phyloP scores from a whole-genome alignment of 1,140 invertebrate species.

The Magallana angulata region DNA sequence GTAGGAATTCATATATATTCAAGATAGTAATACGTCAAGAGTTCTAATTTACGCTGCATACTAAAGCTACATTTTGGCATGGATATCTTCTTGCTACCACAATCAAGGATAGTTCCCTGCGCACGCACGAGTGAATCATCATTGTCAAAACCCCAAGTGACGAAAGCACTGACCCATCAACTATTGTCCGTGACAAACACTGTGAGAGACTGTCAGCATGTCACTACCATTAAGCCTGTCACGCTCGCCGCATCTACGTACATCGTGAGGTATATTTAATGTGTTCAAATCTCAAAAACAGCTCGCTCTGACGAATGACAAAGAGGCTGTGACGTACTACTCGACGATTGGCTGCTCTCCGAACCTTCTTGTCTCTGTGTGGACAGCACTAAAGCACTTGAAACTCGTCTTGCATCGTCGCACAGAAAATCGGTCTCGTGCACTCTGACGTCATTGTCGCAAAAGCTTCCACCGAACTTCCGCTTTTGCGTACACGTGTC shows the following conservation, averaged over 20 bases:
- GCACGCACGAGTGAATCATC: background rate
- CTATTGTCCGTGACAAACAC: too few species aligned
- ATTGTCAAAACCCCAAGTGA: background rate
- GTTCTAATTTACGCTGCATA: background rate
- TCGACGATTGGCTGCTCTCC: background rate
- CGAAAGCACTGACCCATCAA: background rate
- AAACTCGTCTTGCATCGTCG: background rate
- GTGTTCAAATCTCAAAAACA: constrained; percentile 4
- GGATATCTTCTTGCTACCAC: background rate
- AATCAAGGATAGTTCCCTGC: background rate
- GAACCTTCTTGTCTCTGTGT: background rate
- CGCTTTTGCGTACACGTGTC: background rate
- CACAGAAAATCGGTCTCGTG: constrained; percentile 2
- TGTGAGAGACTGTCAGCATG: too few species aligned
- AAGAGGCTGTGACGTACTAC: background rate
- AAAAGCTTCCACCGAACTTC: constrained; percentile 15
- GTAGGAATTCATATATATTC: background rate
- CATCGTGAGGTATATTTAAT: background rate
- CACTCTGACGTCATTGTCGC: constrained; percentile 1
- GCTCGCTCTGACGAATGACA: background rate
- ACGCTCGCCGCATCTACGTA: too few species aligned
- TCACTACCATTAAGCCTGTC: too few species aligned
- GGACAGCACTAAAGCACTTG: background rate
- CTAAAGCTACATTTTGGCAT: background rate
- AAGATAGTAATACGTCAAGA: background rate